Evolutionary conservation across 1,140 invertebrate species (phyloP), one percentile per base, ranked within the genome.

Genomic region (Calycopis cecrops): DNA sequence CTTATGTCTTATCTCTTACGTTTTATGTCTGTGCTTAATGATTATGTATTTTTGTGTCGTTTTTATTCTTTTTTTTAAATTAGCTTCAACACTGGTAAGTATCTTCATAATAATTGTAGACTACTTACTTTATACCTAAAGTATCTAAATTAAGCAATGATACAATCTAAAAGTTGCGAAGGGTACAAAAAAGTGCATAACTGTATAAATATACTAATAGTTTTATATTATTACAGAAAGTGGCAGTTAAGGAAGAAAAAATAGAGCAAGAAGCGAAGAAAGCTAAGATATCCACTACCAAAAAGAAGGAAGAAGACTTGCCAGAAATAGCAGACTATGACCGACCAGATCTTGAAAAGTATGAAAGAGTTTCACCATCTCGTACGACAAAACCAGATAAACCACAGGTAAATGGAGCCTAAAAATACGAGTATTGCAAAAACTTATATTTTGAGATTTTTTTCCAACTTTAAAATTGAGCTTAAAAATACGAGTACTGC

Each of bases 311-410:
- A 49, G 92, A 90, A 62, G 89, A 93, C 17, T 87, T 93, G 51
- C 92, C 92, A n/a, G 92, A 94, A 76, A 94, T 94, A 62, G 91
- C 93, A 10, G 93, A 94, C 58, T 91, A 91, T 61, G 90, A 91
- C 16, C 84, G 90, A 37, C 90, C 90, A 4, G 85, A 87, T 11
- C 80, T 91, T 11, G 90, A 91, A 53, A 88, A 89, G 67, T 91
- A 89, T 64, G 90, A 91, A 71, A 90, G 89, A 52, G 79, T 74
- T 58, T 78, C 63, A 53, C 78, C 63, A 35, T 82, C 66, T 53
- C 82, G 63, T 3, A 77, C 80, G 48, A 80, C 84, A 11, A 85
- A 87, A 55, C 79, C 82, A 56, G 85, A 87, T 59, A 87, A 87
- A 57, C 84, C 77, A 52, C 71, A 72, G 67, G 73, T 77, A 67